These are phyloP conservation scores for Spermophilus dauricus DNA, from an alignment of 2,113 vertebrate species.

Conservation along the genomic window DNA sequence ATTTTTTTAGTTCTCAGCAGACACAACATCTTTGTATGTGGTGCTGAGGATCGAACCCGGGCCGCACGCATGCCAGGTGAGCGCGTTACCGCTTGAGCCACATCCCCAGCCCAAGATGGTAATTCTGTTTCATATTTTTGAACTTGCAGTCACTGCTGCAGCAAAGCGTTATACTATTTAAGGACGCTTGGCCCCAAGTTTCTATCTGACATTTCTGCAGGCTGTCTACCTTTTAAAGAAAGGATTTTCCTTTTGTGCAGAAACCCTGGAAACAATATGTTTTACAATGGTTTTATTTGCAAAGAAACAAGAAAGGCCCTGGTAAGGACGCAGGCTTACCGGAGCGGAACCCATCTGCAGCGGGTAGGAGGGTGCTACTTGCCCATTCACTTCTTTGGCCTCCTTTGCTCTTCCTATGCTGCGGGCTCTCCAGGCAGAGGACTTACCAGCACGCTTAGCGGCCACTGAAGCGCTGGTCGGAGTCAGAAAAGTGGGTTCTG, in stretches of 20 bases:
- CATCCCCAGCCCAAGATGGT: no score
- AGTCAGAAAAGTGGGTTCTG: background rate
- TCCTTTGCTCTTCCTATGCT: no score
- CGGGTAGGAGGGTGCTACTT: background rate
- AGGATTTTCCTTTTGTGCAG: background rate
- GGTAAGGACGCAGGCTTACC: background rate
- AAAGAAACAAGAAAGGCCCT: background rate
- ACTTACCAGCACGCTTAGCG: background rate
- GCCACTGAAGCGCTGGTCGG: background rate
- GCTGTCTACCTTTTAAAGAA: background rate
- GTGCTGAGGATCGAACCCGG: no score
- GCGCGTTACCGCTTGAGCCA: no score
- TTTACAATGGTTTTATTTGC: constrained; percentile 25
- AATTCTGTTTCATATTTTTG: background rate
- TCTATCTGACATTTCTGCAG: background rate
- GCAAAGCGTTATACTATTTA: background rate
- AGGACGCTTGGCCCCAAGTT: background rate
- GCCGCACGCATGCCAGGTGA: no score
- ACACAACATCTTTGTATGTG: no score
- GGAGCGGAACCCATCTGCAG: background rate
- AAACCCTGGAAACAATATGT: background rate
- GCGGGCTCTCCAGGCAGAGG: no score
- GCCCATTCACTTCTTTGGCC: background rate
- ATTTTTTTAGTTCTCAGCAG: no score
- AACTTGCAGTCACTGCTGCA: background rate